phyloP scores from a whole-genome alignment of 2,888 invertebrate genomes.

The Drosophila siamana region DNA sequence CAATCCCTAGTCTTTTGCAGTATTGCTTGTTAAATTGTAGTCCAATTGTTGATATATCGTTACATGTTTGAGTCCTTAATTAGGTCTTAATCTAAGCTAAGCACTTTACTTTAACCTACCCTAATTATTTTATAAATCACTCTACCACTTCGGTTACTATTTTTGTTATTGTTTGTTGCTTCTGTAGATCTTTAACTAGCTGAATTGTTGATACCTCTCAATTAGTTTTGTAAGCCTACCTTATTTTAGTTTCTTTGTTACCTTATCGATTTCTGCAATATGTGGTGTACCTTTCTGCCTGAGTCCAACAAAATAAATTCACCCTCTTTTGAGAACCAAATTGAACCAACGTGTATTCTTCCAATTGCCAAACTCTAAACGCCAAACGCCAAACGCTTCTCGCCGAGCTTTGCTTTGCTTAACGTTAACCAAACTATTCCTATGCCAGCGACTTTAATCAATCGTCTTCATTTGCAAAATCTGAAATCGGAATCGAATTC shows the following conservation, averaged over 20 bases:
- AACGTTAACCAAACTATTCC: not conserved
- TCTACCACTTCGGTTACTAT: not conserved
- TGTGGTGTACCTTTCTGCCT: slow-evolving; percentile 60
- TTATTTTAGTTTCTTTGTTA: slow-evolving; percentile 34
- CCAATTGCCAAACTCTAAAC: slow-evolving; percentile 20
- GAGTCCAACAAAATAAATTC: slow-evolving; percentile 58
- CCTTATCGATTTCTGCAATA: slow-evolving; percentile 58
- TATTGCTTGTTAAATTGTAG: slow-evolving; percentile 22
- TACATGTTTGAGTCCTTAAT: not conserved
- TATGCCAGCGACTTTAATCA: slow-evolving; percentile 44
- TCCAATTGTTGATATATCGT: slow-evolving; percentile 30
- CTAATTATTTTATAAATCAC: not conserved
- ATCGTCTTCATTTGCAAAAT: slow-evolving; percentile 42
- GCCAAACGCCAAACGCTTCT: slow-evolving; percentile 24
- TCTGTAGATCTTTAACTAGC: slow-evolving; percentile 1
- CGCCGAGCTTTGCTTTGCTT: slow-evolving; percentile 25
- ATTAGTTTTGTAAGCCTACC: slow-evolving; percentile 1
- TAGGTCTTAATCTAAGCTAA: not conserved
- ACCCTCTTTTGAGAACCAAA: slow-evolving; percentile 46
- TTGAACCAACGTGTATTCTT: slow-evolving; percentile 63
- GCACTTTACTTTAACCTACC: not conserved
- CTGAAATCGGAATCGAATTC: not conserved
- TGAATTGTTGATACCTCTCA: not conserved
- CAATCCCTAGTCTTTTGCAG: slow-evolving; percentile 30
- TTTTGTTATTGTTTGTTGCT: slow-evolving; percentile 19